phyloP scores from a whole-genome alignment of 2,113 vertebrate genomes.

The Bubo bubo region DNA sequence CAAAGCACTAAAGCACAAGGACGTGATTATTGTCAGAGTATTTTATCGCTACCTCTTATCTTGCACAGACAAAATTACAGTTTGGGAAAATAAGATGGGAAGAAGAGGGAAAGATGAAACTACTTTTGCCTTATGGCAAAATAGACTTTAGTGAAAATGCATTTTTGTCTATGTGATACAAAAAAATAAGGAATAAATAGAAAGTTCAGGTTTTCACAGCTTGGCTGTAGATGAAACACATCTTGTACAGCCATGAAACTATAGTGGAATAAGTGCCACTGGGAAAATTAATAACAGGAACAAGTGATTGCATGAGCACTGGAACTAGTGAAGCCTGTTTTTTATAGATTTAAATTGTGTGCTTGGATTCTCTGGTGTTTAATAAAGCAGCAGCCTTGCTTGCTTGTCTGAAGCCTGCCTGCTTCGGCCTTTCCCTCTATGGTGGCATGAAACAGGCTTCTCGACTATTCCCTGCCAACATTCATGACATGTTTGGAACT shows the following conservation, averaged over 20 bases:
- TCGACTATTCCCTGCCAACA: not conserved
- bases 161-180: constrained; percentile 14
- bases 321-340: not conserved
- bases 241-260: not conserved
- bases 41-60: not conserved
- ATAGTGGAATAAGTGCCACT: constrained; percentile 8
- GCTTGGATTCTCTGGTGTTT: constrained; percentile 9
- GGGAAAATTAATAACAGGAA: constrained; percentile 49
- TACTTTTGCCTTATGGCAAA: not conserved
- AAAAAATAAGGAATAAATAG: not conserved
- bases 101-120: not conserved
- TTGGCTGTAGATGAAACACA: constrained; percentile 18
- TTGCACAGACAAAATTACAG: not conserved
- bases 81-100: constrained; percentile 21
- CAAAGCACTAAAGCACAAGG: not conserved
- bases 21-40: not conserved
- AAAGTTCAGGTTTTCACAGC: not conserved
- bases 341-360: constrained; percentile 20
- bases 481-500: not conserved
- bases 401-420: not conserved
- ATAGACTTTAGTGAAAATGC: not conserved
- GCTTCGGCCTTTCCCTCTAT: not conserved
- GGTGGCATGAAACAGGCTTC: not conserved
- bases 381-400: constrained; percentile 10
- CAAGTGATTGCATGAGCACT: not conserved